Base-by-base conservation (phyloP, 1,140 invertebrate species). In the Formica exsecta region DNA sequence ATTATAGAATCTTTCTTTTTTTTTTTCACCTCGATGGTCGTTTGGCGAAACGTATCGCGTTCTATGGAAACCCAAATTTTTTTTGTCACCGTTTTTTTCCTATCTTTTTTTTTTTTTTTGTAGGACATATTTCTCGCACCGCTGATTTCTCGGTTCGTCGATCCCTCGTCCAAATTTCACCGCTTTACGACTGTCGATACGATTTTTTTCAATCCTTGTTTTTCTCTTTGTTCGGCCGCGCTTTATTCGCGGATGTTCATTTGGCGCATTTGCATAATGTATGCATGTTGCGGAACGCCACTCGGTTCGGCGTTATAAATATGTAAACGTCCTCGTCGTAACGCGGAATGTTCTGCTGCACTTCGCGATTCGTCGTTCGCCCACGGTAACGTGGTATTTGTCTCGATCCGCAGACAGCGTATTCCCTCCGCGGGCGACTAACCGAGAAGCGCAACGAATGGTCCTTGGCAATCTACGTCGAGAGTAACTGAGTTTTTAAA, bases 401-500 rank as follows among this genome's bases (percentile, higher is more conserved):
- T 83, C 79, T 36, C 79, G 79, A 83, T 83, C 73, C 79, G 79
- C 77, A 44, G 51, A 71, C 79, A 36, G 79, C 36, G 79, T 83
- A 83, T 83, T 83, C 79, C 79, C 79, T 48, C 38, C 79, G 79
- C 79, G 79, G 68, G 25, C 79, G 79, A 73, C 79, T 83, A 83
- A 83, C 79, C 79, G 79, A 61, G 79, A 83, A 83, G 79, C 79
- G 79, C 79, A 83, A 83, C 79, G 79, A 83, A 83, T 83, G 54
- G 79, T 83, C 79, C 79, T 83, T 74, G 79, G 79, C 79, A 83
- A 83, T 86, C 85, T 71, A 71, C 41, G 77, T 86, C 77, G 77
- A 64, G 77, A 83, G 85, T 66, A 83, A 83, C 79, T 83, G 79
- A 83, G 79, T 83, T 83, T 83, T 83, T 83, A 85, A 85, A 85